These are phyloP conservation scores for Phasianus colchicus DNA, from an alignment of 2,113 vertebrate genomes.

Conservation along the genomic window DNA sequence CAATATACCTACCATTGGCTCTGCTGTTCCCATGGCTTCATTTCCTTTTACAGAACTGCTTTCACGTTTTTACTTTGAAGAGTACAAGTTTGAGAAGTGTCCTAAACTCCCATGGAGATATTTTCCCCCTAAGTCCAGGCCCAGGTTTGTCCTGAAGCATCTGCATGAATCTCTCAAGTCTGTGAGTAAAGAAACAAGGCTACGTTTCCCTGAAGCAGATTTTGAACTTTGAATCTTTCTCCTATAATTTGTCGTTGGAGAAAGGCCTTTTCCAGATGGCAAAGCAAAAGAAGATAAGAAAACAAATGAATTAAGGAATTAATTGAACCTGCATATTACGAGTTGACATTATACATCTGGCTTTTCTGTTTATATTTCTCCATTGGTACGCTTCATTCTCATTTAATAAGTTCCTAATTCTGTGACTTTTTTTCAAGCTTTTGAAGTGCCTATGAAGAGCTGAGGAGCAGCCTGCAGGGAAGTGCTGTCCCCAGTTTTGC, in stretches of 20 bases:
- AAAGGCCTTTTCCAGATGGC: constrained; percentile 49
- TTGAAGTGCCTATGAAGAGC: not conserved
- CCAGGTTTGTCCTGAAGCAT: not conserved
- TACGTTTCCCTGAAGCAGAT: not conserved
- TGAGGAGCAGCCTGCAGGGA: not conserved
- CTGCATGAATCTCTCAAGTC: accelerated
- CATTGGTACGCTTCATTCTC: constrained; percentile 31
- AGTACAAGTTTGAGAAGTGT: not conserved
- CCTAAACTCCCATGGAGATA: accelerated
- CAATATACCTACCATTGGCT: not conserved
- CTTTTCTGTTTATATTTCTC: constrained; percentile 45
- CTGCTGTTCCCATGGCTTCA: not conserved
- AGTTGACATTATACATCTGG: constrained; percentile 58
- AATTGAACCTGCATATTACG: constrained; percentile 27
- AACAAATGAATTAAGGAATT: constrained; percentile 57
- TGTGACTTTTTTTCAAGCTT: not conserved
- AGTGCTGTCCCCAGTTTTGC: constrained; percentile 35
- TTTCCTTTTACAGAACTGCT: not conserved
- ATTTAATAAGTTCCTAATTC: constrained; percentile 41
- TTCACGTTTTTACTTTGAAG: not conserved
- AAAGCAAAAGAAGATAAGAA: constrained; percentile 59
- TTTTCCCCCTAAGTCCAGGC: not conserved
- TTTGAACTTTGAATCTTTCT: constrained; percentile 29
- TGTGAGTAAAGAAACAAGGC: not conserved
- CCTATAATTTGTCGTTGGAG: constrained; percentile 20